These are phyloP conservation scores for Ibycter americanus DNA, from an alignment of 2,797 vertebrate species.

Conservation along the genomic window DNA sequence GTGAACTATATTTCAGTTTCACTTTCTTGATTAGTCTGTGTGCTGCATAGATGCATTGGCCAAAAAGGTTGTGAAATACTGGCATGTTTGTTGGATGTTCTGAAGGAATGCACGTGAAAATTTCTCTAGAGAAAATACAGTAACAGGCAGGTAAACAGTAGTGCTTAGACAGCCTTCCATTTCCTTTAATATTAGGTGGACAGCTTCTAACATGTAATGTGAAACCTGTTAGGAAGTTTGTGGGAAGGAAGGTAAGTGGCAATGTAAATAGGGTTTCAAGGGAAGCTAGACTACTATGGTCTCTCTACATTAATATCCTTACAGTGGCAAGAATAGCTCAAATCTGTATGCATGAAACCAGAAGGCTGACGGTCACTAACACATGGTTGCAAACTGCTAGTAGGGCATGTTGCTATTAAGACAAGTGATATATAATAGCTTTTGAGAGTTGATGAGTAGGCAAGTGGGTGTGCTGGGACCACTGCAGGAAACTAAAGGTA, in stretches of 20 bases:
- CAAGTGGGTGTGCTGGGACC: fast-evolving
- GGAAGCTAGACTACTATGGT: fast-evolving
- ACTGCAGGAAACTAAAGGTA: background rate
- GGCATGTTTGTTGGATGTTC: background rate
- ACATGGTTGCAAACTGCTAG: background rate
- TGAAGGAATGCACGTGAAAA: background rate
- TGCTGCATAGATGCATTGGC: background rate
- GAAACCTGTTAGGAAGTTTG: background rate
- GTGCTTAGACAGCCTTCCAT: background rate
- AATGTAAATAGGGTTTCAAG: background rate
- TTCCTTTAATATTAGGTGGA: background rate
- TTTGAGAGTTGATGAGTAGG: fast-evolving
- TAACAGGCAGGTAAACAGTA: background rate
- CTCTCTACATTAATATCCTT: fast-evolving
- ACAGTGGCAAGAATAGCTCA: background rate
- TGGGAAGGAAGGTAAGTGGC: background rate
- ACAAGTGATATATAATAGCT: background rate
- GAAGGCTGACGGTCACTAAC: background rate
- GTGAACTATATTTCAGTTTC: background rate
- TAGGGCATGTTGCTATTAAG: background rate
- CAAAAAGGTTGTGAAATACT: background rate
- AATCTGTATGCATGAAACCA: fast-evolving
- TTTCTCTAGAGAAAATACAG: background rate
- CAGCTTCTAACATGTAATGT: background rate
- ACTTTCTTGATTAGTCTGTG: background rate